Conservation (phyloP, 1,140 invertebrate species). For the Drosophila trapezifrons region DNA sequence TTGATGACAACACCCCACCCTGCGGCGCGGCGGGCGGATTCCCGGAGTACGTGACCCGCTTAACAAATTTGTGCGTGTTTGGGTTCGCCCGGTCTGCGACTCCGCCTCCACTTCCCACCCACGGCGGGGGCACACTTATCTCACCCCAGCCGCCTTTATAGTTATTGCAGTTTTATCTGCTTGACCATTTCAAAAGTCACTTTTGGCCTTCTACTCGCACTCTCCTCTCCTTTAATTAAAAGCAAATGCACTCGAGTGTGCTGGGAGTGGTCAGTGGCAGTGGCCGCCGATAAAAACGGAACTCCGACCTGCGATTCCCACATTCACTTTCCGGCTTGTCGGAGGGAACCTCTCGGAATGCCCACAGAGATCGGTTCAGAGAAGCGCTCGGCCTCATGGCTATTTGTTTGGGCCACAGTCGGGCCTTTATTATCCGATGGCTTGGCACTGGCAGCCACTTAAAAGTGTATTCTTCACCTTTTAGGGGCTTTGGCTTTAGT, state of each 20-base stretch:
- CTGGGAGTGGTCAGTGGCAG: constrained; percentile 40
- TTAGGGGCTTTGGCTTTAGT: constrained; percentile 41
- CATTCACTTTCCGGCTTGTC: constrained; percentile 18
- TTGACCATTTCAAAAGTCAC: constrained; percentile 73
- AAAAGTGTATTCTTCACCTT: constrained; percentile 44
- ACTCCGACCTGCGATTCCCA: constrained; percentile 45
- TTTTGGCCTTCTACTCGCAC: constrained; percentile 34
- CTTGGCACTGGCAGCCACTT: constrained; percentile 19
- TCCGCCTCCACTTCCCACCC: not conserved
- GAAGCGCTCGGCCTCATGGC: not conserved
- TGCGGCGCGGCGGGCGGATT: constrained; percentile 10
- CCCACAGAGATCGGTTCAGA: constrained; percentile 7
- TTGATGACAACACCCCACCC: constrained; percentile 65
- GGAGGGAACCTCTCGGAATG: not conserved
- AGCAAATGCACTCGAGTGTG: constrained; percentile 61
- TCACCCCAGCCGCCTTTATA: constrained; percentile 65
- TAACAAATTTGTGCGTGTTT: constrained; percentile 77
- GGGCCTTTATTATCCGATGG: constrained; percentile 26
- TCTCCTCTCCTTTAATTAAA: constrained; percentile 67
- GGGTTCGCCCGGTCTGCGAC: not conserved
- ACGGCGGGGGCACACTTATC: constrained; percentile 14
- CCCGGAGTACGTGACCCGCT: constrained; percentile 69
- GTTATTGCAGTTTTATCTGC: constrained; percentile 79
- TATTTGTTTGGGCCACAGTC: constrained; percentile 14
- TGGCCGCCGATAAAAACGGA: constrained; percentile 21